These are phyloP conservation scores for Rallus crepitans DNA, from an alignment of 2,797 vertebrate species.

Conservation along the genomic window DNA sequence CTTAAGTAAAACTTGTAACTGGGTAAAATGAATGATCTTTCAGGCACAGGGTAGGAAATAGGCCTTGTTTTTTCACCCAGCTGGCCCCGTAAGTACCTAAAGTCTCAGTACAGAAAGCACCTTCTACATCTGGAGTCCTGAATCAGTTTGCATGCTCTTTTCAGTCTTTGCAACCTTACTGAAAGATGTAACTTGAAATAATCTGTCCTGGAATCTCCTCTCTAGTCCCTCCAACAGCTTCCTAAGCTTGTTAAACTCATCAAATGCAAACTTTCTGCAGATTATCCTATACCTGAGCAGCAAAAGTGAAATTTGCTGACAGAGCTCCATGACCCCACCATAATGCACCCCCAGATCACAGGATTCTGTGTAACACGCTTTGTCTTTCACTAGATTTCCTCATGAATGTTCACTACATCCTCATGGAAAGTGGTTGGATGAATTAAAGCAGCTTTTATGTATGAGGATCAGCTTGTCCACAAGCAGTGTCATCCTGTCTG, in stretches of 20 bases:
- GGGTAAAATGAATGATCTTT: neutral
- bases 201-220: neutral
- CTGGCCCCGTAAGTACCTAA: neutral
- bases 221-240: neutral
- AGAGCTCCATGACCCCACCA: accelerated
- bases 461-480: neutral
- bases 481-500: neutral
- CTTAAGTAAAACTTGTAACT: neutral
- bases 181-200: neutral
- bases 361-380: neutral
- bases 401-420: neutral
- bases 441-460: neutral
- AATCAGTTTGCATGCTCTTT: neutral
- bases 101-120: neutral
- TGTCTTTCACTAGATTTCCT: neutral
- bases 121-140: neutral
- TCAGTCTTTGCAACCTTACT: neutral
- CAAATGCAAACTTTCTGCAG: neutral
- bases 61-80: neutral
- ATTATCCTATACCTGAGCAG: neutral
- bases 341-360: neutral
- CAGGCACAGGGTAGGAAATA: neutral
- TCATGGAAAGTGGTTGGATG: neutral
- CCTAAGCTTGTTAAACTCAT: neutral
- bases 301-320: neutral